Evolutionary conservation across 1,140 invertebrate genomes (phyloP).

Genomic region (Papilio polytes): DNA sequence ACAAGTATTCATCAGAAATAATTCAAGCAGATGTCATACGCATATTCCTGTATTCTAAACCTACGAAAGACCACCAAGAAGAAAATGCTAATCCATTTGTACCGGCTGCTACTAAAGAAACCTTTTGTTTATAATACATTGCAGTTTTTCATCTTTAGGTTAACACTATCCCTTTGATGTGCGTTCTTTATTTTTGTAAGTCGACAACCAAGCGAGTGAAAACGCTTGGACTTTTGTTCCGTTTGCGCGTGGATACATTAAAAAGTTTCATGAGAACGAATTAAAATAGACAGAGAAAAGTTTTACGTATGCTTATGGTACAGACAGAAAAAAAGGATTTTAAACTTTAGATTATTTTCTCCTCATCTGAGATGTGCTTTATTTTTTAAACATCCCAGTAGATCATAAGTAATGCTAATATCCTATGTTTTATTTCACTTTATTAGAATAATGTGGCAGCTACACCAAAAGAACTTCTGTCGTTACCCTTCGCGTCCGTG

Average conservation of each 20-base stretch:
- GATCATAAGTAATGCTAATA: too few species aligned
- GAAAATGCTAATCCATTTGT: background rate
- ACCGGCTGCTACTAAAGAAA: background rate
- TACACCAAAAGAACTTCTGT: too few species aligned
- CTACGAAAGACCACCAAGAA: background rate
- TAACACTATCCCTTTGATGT: slow-evolving; percentile 31
- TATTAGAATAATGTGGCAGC: too few species aligned
- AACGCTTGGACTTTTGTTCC: background rate
- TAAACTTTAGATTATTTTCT: background rate
- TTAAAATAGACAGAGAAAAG: background rate
- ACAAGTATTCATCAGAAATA: too few species aligned
- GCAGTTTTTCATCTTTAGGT: slow-evolving; percentile 24
- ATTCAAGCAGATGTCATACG: too few species aligned
- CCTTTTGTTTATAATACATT: background rate
- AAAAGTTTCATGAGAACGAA: slow-evolving; percentile 3
- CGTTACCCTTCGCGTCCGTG: too few species aligned
- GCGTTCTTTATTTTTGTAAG: slow-evolving; percentile 9
- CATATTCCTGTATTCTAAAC: too few species aligned
- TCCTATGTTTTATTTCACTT: too few species aligned
- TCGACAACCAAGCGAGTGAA: slow-evolving; percentile 16
- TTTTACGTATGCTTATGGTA: background rate
- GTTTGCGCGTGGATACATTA: background rate
- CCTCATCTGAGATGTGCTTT: too few species aligned
- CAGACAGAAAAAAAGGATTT: background rate
- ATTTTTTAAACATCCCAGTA: too few species aligned